A percentile compares a stretch with the other conserved stretches of the same genome.
Conservation (phyloP, 2,797 vertebrate species). For the Malurus splendens region DNA sequence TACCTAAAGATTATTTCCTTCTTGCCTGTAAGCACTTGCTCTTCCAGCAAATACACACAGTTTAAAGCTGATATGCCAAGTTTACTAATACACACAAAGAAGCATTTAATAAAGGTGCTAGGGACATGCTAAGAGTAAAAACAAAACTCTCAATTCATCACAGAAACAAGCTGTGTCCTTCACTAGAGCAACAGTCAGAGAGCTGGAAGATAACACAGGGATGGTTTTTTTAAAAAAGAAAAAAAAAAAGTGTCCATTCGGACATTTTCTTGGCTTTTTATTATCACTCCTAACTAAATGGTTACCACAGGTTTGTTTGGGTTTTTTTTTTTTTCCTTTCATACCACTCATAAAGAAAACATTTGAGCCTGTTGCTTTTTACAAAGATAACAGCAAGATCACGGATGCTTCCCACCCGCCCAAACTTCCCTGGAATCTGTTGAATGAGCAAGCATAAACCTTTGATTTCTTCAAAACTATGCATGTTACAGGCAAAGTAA, state of each 20-base stretch:
- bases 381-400: background rate
- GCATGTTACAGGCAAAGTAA: background rate
- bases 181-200: background rate
- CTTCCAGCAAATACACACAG: background rate
- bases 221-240: background rate
- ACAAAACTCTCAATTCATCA: background rate
- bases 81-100: background rate
- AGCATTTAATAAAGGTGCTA: background rate
- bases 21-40: background rate
- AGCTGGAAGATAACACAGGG: background rate
- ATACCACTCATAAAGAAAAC: background rate
- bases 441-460: background rate
- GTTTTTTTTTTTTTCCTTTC: background rate
- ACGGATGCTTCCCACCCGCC: background rate
- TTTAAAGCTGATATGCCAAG: background rate
- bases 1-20: background rate
- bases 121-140: background rate
- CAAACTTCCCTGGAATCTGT: background rate
- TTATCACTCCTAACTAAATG: background rate
- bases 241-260: background rate
- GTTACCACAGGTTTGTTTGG: background rate
- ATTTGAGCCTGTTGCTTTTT: background rate
- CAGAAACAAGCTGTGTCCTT: background rate
- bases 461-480: background rate
- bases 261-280: background rate